Percentiles rank a stretch among this genome's conserved stretches.
These are phyloP conservation scores for Mizuhopecten yessoensis DNA, from an alignment of 1,140 invertebrate species.

Conservation along the genomic window DNA sequence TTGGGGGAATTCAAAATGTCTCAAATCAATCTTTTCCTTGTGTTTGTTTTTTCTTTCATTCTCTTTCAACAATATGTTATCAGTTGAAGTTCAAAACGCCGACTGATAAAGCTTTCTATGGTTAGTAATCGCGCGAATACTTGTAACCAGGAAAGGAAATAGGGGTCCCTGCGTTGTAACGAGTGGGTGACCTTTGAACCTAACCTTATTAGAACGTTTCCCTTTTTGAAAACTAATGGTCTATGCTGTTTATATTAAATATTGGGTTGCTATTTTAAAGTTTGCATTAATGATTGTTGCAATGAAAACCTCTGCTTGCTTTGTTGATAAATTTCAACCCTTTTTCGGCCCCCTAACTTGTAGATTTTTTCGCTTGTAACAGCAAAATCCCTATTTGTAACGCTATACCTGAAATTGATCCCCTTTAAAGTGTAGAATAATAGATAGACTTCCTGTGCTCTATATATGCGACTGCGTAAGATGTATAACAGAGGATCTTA, in stretches of 20 bases:
- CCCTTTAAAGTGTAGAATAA: background rate
- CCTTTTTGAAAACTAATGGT: no score
- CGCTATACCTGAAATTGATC: background rate
- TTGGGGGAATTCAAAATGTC: background rate
- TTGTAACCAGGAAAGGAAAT: background rate
- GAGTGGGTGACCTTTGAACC: no score
- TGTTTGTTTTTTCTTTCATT: conserved; percentile 6
- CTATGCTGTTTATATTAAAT: no score
- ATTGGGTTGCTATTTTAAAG: no score
- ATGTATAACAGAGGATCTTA: background rate
- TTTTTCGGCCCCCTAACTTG: background rate
- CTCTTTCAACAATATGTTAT: conserved; percentile 5
- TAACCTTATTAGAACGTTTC: no score
- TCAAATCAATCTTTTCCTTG: background rate
- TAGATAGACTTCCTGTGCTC: background rate
- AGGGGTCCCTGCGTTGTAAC: background rate
- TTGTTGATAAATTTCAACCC: background rate
- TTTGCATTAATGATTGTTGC: no score
- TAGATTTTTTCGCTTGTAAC: background rate
- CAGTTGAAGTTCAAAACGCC: background rate
- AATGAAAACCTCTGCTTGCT: no score
- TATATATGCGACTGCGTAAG: background rate
- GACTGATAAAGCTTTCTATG: background rate
- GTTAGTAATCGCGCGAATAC: background rate
- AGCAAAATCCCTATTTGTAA: background rate